Evolutionary conservation across 2,113 vertebrate species (phyloP).

Genomic region (Triplophysa rosa): DNA sequence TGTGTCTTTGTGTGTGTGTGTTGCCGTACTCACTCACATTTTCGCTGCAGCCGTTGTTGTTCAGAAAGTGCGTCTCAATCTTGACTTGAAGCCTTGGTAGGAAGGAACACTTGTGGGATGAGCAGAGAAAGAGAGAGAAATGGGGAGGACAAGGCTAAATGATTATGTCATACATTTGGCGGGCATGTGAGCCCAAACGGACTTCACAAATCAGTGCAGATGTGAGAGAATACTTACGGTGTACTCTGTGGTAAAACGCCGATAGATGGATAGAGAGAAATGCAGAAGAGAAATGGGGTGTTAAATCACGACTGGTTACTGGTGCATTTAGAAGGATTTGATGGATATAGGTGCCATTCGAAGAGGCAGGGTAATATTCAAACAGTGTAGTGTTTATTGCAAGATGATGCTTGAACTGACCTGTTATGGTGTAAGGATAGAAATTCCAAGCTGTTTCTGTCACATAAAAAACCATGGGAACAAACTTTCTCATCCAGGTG

Average conservation of each 20-base stretch:
- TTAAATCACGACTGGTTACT: conserved; percentile 8
- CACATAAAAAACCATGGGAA: conserved; percentile 77
- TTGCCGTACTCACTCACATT: conserved; percentile 69
- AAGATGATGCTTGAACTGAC: conserved; percentile 55
- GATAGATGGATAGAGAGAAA: conserved; percentile 22
- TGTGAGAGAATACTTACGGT: conserved; percentile 72
- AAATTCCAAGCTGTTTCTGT: conserved; percentile 83
- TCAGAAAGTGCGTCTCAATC: conserved; percentile 79
- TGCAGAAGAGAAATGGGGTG: conserved; percentile 13
- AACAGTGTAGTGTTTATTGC: conserved; percentile 4
- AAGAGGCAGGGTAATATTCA: not conserved
- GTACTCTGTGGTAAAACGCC: conserved; percentile 70
- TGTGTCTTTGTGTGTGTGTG: not conserved
- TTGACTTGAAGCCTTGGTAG: conserved; percentile 71
- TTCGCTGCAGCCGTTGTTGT: conserved; percentile 74
- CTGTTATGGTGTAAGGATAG: conserved; percentile 81
- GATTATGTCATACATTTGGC: conserved; percentile 27
- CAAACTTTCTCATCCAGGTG: conserved; percentile 71
- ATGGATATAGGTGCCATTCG: not conserved
- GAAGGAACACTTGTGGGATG: conserved; percentile 50
- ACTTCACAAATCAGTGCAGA: conserved; percentile 61
- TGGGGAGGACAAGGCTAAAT: conserved; percentile 46
- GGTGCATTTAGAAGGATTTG: not conserved
- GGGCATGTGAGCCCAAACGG: conserved; percentile 44
- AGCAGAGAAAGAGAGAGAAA: conserved; percentile 47